A percentile compares a stretch with the other conserved stretches of the same genome.
Evolutionary conservation across 2,888 invertebrate genomes (phyloP).

Genomic region (Eledona agricola): DNA sequence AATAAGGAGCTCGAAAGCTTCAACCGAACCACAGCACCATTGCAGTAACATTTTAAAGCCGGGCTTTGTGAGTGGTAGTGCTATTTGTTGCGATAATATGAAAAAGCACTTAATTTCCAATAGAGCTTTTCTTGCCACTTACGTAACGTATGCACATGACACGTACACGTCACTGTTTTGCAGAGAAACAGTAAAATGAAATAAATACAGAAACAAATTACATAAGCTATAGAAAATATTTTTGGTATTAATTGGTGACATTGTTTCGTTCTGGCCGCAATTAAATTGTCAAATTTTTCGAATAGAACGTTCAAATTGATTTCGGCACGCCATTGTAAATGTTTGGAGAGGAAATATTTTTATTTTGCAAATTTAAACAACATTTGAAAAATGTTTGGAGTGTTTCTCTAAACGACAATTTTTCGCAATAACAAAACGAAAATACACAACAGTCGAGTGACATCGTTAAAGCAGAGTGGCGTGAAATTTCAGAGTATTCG

Average conservation of each 20-base stretch:
- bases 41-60: too few species aligned
- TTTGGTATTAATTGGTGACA: neutral
- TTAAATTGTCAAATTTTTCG: constrained; percentile 13
- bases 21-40: too few species aligned
- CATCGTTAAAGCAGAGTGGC: constrained; percentile 8
- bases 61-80: too few species aligned
- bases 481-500: constrained; percentile 8
- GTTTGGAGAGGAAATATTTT: constrained; percentile 2
- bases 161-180: too few species aligned
- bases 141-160: too few species aligned
- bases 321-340: constrained; percentile 1
- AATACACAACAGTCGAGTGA: constrained; percentile 8
- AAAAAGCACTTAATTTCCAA: too few species aligned
- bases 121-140: too few species aligned
- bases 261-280: constrained; percentile 5
- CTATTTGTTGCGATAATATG: too few species aligned
- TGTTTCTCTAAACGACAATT: constrained; percentile 11
- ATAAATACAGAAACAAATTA: too few species aligned
- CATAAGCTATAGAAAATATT: constrained; percentile 11
- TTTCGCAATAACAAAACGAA: constrained; percentile 9
- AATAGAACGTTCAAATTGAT: constrained; percentile 1
- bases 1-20: too few species aligned
- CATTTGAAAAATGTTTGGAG: constrained; percentile 3
- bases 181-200: too few species aligned
- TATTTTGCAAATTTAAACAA: constrained; percentile 1